A percentile compares a stretch with the other conserved stretches of the same genome.
Evolutionary conservation across 2,888 invertebrate genomes (phyloP).

Genomic region (Ochropleura leucogaster): DNA sequence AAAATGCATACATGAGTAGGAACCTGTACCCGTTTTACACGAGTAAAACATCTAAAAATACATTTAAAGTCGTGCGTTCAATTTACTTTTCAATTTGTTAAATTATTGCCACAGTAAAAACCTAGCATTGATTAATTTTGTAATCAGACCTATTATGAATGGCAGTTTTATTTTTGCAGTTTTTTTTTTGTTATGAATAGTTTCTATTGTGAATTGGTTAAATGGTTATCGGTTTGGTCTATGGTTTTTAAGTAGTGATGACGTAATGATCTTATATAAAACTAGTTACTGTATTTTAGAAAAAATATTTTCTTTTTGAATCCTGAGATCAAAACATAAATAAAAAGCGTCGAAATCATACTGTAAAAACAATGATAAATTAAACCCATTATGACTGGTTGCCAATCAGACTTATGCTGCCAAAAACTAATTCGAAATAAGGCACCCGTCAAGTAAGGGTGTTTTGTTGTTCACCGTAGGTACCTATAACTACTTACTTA

Average conservation of each 20-base stretch:
- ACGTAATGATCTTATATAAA: not conserved
- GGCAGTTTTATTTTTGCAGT: too few species aligned
- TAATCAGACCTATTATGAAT: not conserved
- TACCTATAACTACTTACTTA: not conserved
- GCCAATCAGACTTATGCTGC: not conserved
- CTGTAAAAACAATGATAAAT: not conserved
- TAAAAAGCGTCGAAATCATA: not conserved
- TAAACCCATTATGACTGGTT: not conserved
- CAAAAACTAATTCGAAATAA: not conserved
- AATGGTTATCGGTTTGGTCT: not conserved
- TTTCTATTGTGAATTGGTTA: not conserved
- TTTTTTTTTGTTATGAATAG: slow-evolving; percentile 2
- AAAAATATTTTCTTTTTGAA: not conserved
- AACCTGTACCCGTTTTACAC: not conserved
- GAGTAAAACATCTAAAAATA: slow-evolving; percentile 1
- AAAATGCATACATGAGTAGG: not conserved
- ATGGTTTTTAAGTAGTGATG: not conserved
- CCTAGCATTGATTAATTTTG: not conserved
- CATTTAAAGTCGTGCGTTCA: not conserved
- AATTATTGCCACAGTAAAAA: not conserved
- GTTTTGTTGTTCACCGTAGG: slow-evolving; percentile 8
- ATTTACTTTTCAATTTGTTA: not conserved
- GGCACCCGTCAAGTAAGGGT: not conserved
- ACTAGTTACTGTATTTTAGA: not conserved
- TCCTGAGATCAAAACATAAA: not conserved